Evolutionary conservation across 2,113 vertebrate genomes (phyloP).

Genomic region (Heterotis niloticus): DNA sequence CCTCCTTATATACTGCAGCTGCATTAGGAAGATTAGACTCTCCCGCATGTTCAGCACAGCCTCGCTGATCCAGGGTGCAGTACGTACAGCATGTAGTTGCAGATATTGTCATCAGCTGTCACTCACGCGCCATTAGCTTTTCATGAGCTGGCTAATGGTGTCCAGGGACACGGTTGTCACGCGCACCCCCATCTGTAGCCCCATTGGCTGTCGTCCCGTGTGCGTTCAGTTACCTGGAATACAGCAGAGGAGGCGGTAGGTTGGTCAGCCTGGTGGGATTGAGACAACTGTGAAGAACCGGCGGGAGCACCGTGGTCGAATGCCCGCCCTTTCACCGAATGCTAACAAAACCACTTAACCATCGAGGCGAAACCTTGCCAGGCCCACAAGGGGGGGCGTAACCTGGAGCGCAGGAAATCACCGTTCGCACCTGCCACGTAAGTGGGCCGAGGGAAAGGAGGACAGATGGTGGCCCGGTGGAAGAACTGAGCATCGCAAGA

Average conservation of each 20-base stretch:
- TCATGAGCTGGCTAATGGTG: too few relatives aligned
- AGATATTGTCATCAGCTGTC: too few relatives aligned
- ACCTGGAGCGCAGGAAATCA: background rate
- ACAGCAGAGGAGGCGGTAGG: background rate
- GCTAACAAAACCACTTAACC: constrained; percentile 8
- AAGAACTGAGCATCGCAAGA: too few relatives aligned
- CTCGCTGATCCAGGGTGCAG: too few relatives aligned
- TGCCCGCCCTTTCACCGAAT: constrained; percentile 3
- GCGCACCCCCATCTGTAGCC: background rate
- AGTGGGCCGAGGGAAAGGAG: constrained; percentile 55
- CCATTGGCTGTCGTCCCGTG: background rate
- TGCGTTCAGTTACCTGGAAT: background rate
- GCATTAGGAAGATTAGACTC: too few relatives aligned
- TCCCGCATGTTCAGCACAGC: too few relatives aligned
- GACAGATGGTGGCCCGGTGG: constrained; percentile 4
- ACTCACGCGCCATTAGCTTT: background rate
- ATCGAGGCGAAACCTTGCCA: constrained; percentile 15
- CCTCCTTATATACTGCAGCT: too few relatives aligned
- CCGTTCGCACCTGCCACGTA: constrained; percentile 41
- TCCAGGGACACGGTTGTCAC: too few relatives aligned
- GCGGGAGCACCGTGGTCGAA: background rate
- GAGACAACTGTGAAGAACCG: constrained; percentile 21
- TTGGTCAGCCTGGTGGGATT: background rate
- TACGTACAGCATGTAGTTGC: too few relatives aligned
- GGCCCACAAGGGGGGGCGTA: background rate